Percentiles rank a stretch among this genome's conserved stretches.
Evolutionary conservation across 1,140 invertebrate species (phyloP).

Genomic region (Leucophenga varia): DNA sequence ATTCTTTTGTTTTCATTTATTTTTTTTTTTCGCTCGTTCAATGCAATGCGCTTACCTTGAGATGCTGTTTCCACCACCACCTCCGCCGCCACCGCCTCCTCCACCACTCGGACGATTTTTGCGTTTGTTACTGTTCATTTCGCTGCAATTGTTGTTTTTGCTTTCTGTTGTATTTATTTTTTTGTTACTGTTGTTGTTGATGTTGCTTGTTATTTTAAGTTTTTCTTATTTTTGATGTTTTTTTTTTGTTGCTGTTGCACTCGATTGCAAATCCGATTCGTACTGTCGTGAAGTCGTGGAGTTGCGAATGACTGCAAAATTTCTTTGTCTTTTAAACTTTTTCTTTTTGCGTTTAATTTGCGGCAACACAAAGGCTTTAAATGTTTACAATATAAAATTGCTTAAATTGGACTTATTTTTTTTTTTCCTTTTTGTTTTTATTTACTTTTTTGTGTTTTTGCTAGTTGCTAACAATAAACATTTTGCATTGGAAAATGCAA

Average conservation of each 20-base stretch:
- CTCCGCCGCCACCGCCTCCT: conserved; percentile 23
- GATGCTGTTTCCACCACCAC: conserved; percentile 42
- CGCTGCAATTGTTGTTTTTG: conserved; percentile 1
- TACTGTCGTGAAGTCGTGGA: conserved; percentile 23
- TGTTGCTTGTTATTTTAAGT: conserved; percentile 29
- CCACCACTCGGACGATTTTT: conserved; percentile 51
- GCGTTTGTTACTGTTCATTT: conserved; percentile 52
- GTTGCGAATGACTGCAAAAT: not conserved
- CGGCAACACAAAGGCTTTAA: conserved; percentile 13
- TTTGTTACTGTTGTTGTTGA: not conserved
- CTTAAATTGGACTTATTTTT: conserved; percentile 7
- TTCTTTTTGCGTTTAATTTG: conserved; percentile 19
- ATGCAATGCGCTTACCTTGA: conserved; percentile 48
- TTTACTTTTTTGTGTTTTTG: not conserved
- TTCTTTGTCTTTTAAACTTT: conserved; percentile 6
- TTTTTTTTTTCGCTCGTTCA: conserved; percentile 21
- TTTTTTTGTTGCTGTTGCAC: too few species aligned
- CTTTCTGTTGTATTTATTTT: conserved; percentile 20
- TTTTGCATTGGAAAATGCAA: too few species aligned
- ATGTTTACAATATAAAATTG: conserved; percentile 26
- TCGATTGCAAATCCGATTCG: too few species aligned
- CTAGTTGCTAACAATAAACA: too few species aligned
- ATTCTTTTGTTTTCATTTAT: conserved; percentile 13
- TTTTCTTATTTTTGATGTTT: too few species aligned
- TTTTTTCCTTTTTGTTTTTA: conserved; percentile 3